Evolutionary conservation across 2,113 vertebrate species (phyloP).

Genomic region (Hippotragus niger): DNA sequence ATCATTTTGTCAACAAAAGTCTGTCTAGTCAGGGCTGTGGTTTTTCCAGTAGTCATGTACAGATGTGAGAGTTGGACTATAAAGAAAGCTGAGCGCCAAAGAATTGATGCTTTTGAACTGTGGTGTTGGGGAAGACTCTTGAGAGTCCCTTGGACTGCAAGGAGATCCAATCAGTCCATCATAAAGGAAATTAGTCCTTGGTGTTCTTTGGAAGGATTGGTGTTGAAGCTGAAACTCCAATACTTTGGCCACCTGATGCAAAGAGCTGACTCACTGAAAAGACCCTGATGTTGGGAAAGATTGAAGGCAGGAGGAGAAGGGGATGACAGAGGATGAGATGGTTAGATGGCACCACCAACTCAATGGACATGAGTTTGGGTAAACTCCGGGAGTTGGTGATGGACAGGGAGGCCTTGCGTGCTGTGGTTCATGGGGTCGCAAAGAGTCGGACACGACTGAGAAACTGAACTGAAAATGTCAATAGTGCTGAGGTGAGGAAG

Average conservation of each 20-base stretch:
- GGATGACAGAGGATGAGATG: not conserved
- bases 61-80: not conserved
- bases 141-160: not conserved
- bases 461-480: not conserved
- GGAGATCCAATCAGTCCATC: not conserved
- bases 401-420: not conserved
- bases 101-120: not conserved
- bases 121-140: not conserved
- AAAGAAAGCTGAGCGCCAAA: fast-evolving
- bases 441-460: not conserved
- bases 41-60: not conserved
- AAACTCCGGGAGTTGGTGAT: not conserved
- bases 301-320: not conserved
- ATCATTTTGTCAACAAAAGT: not conserved
- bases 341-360: not conserved
- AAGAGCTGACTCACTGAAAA: not conserved
- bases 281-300: not conserved
- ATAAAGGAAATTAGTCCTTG: not conserved
- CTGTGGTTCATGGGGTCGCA: not conserved
- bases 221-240: not conserved
- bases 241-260: not conserved
- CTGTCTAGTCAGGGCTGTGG: not conserved
- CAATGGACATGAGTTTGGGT: not conserved
- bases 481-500: not conserved
- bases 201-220: not conserved